These are phyloP conservation scores for Labeo calbasu DNA, from an alignment of 2,797 vertebrate genomes.

Conservation along the genomic window DNA sequence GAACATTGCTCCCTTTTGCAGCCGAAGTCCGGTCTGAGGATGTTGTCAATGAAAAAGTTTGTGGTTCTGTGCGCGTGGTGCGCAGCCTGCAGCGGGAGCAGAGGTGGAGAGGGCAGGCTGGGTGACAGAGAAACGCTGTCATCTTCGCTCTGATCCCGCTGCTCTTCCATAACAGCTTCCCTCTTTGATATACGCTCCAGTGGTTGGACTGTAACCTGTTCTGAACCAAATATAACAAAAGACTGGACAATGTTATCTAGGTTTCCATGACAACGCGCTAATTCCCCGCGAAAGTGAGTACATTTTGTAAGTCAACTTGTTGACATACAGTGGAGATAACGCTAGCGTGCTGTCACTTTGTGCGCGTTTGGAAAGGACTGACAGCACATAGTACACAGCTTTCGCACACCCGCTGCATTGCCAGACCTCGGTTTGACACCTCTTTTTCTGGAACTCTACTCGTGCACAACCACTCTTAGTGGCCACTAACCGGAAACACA, in stretches of 20 bases:
- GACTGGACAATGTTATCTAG: conserved; percentile 41
- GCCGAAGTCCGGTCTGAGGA: conserved; percentile 84
- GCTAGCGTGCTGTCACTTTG: conserved; percentile 49
- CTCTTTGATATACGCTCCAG: conserved; percentile 54
- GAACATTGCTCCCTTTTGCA: conserved; percentile 75
- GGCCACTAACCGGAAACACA: conserved; percentile 80
- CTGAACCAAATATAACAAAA: not conserved
- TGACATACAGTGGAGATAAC: conserved; percentile 27
- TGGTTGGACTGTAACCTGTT: conserved; percentile 15
- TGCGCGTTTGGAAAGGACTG: conserved; percentile 67
- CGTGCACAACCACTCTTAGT: conserved; percentile 49
- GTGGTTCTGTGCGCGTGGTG: conserved; percentile 79
- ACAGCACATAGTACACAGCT: conserved; percentile 51
- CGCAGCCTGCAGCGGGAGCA: conserved; percentile 66
- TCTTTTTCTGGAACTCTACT: conserved; percentile 72
- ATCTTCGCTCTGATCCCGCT: conserved; percentile 74
- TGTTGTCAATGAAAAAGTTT: conserved; percentile 86
- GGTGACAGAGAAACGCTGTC: conserved; percentile 71
- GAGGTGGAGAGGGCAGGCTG: conserved; percentile 68
- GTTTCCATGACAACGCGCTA: conserved; percentile 30
- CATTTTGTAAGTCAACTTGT: conserved; percentile 51
- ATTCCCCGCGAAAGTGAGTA: conserved; percentile 26
- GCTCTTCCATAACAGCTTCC: conserved; percentile 74
- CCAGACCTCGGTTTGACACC: conserved; percentile 75
- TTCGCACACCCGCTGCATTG: conserved; percentile 31